Base-by-base conservation (phyloP, 2,888 invertebrate genomes). In the Reticulitermes lucifugus region DNA sequence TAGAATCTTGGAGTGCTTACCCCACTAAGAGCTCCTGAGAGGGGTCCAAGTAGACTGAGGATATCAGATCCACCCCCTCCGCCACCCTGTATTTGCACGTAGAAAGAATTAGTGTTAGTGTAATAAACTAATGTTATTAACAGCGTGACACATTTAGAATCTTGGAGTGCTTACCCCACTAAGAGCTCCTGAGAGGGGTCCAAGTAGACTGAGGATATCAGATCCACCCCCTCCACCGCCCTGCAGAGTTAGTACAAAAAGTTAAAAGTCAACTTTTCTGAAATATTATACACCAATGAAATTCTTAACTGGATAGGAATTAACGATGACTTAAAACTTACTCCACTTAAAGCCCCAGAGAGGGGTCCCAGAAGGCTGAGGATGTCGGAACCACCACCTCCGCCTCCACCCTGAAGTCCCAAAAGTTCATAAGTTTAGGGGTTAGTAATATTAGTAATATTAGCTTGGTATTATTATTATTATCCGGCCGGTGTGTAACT, bases 21-120 rank as follows among this genome's bases (percentile, higher is more conserved):
- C 25, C 82, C 81, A 60, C 85, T 81, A 21, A 84, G 55, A n/a
- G 43, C 51, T 29, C 71, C 73, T 55, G 71, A 59, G 18, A 85
- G 77, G 7, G 81, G 75, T 12, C 60, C 79, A 46, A 85, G n/a
- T 21, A 85, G 55, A 21, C 65, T 70, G 2, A 51, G 41, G 22
- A 81, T 82, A 25, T 82, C 80, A 9, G 65, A 75, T 10, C 82
- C 85, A 75, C 85, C 85, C 18, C 83, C 65, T 65, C 25, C 65
- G 12, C 65, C 65, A n/a, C 65, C 65, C 65, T 65, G 25, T n/a
- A 65, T 7, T 65, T 65, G 0, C 12, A 46, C 46, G n/a, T 65
- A 6, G n/a, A 2, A 25, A 7, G 6, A 4, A 25, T 65, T 65
- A 65, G n/a, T 35, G 35, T 35, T 65, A 65, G 1, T 65, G n/a